Percentiles rank a stretch among this genome's conserved stretches.
These are phyloP conservation scores for Oxystoma pomonae DNA, from an alignment of 2,888 invertebrate genomes.

Conservation along the genomic window DNA sequence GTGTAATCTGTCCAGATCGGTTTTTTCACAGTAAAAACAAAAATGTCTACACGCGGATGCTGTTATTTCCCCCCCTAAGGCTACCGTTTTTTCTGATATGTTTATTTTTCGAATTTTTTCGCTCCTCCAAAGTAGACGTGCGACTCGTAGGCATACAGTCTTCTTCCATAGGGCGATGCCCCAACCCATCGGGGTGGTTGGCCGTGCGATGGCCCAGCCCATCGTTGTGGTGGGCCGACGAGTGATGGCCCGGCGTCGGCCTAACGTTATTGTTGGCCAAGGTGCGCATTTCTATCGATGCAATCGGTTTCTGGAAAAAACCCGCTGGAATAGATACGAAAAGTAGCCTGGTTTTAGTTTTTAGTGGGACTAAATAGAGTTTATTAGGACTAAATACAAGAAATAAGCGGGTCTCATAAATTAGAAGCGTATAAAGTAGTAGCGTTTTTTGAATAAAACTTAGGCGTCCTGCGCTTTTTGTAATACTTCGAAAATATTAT, in stretches of 20 bases:
- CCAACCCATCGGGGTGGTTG: neutral
- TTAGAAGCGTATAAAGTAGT: no score
- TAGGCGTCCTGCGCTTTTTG: no score
- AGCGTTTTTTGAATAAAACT: no score
- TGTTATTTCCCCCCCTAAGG: neutral
- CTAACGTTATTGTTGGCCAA: constrained; percentile 60
- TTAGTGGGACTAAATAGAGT: constrained; percentile 14
- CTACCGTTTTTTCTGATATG: neutral
- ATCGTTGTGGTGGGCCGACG: neutral
- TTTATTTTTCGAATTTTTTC: neutral
- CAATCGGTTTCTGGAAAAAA: constrained; percentile 53
- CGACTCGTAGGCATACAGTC: neutral
- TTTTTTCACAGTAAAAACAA: no score
- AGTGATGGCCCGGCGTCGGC: constrained; percentile 20
- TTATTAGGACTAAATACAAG: no score
- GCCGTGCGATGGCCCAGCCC: neutral
- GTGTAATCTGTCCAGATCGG: no score
- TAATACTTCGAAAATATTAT: no score
- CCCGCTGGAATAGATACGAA: constrained; percentile 50
- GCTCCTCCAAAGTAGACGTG: neutral
- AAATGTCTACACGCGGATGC: neutral
- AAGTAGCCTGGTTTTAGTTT: constrained; percentile 48
- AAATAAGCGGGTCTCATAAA: no score
- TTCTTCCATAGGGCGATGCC: neutral
- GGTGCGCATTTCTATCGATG: constrained; percentile 62